Conservation (phyloP, 1,140 invertebrate species). For the Drosophila pachea region DNA sequence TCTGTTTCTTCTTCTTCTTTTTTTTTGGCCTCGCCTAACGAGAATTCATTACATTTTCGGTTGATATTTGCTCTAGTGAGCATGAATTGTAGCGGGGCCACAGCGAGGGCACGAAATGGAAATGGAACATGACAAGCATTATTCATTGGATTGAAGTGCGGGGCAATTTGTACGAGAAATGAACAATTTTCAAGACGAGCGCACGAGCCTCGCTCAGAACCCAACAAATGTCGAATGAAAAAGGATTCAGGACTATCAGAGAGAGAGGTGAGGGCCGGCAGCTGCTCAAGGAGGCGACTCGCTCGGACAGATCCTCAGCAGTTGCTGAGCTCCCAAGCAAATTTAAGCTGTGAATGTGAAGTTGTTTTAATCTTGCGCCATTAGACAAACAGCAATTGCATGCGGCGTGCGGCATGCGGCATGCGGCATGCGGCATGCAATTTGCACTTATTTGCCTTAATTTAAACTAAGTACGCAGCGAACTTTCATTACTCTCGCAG, state of each 20-base stretch:
- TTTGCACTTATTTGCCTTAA: slow-evolving; percentile 26
- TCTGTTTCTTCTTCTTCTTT: slow-evolving; percentile 1
- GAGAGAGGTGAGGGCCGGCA: too few relatives aligned
- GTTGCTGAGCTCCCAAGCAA: not conserved
- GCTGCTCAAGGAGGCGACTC: too few relatives aligned
- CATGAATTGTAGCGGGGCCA: slow-evolving; percentile 10
- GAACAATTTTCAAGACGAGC: slow-evolving; percentile 20
- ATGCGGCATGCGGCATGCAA: slow-evolving; percentile 10
- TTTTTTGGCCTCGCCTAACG: slow-evolving; percentile 14
- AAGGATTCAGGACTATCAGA: not conserved
- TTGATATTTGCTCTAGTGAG: slow-evolving; percentile 27
- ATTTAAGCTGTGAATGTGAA: not conserved
- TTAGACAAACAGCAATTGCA: slow-evolving; percentile 11
- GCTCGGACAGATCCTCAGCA: not conserved
- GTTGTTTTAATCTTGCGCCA: slow-evolving; percentile 2
- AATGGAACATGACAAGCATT: slow-evolving; percentile 20
- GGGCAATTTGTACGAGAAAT: slow-evolving; percentile 21
- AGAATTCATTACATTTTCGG: slow-evolving; percentile 28
- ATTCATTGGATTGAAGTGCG: slow-evolving; percentile 22
- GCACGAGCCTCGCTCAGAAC: not conserved
- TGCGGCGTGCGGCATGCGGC: not conserved
- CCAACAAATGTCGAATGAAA: not conserved
- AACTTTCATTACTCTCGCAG: slow-evolving; percentile 14
- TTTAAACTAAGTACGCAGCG: slow-evolving; percentile 17
- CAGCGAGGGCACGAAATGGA: slow-evolving; percentile 2